Conservation (phyloP, 2,113 vertebrate genomes). For the Talpa occidentalis region DNA sequence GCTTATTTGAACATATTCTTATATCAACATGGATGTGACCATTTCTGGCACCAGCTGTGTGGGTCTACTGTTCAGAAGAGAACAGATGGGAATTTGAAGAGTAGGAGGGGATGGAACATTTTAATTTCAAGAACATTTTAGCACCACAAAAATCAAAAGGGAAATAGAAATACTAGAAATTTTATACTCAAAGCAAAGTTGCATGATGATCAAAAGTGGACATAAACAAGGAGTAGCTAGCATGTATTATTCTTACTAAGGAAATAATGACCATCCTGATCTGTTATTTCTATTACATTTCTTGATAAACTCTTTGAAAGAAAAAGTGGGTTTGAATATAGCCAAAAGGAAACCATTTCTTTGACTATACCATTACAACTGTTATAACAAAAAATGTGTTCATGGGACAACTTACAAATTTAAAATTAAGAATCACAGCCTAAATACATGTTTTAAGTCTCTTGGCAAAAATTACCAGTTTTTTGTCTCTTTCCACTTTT, state of each 20-base stretch:
- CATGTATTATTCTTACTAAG: slow-evolving; percentile 21
- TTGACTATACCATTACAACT: neutral
- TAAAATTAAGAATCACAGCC: neutral
- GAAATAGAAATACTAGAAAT: slow-evolving; percentile 71
- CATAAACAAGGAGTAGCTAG: neutral
- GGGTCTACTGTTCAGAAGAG: slow-evolving; percentile 59
- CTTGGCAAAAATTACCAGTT: neutral
- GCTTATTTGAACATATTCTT: slow-evolving; percentile 64
- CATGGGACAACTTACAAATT: neutral
- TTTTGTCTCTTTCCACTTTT: neutral
- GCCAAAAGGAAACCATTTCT: neutral
- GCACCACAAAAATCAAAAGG: slow-evolving; percentile 69
- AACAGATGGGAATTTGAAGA: slow-evolving; percentile 71
- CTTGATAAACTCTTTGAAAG: slow-evolving; percentile 5
- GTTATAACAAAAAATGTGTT: slow-evolving; percentile 24
- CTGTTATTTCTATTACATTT: slow-evolving; percentile 20
- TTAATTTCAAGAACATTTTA: slow-evolving; percentile 76
- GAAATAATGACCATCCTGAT: neutral
- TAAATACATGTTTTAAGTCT: neutral
- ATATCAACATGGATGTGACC: slow-evolving; percentile 60
- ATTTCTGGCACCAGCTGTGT: slow-evolving; percentile 73
- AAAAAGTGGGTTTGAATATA: neutral
- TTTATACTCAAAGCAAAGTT: slow-evolving; percentile 38
- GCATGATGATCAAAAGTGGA: slow-evolving; percentile 43
- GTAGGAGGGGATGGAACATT: slow-evolving; percentile 70